A percentile compares a stretch with the other conserved stretches of the same genome.
Conservation (phyloP, 1,140 invertebrate species). For the Bombus difficillimus region DNA sequence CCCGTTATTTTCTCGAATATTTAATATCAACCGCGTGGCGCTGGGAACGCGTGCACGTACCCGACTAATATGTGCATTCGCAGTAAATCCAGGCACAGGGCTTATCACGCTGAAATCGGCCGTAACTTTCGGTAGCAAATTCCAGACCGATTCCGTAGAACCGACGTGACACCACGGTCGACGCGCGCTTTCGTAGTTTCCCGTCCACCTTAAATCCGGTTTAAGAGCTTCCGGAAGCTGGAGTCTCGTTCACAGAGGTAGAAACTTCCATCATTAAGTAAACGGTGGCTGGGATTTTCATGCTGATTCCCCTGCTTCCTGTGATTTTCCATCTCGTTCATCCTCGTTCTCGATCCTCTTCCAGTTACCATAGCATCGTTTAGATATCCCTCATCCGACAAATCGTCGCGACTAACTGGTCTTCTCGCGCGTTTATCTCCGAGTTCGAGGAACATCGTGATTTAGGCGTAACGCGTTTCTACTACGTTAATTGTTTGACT, state of each 20-base stretch:
- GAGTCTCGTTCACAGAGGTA: conserved; percentile 8
- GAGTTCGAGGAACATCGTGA: conserved; percentile 20
- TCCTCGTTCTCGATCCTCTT: neutral
- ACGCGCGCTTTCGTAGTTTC: conserved; percentile 12
- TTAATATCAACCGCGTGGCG: conserved; percentile 59
- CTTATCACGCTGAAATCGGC: conserved; percentile 39
- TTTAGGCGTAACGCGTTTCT: neutral
- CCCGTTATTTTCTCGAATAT: conserved; percentile 53
- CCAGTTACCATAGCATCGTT: neutral
- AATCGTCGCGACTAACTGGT: conserved; percentile 23
- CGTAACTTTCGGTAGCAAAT: conserved; percentile 32
- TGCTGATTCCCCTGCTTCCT: conserved; percentile 22
- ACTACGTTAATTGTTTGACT: conserved; percentile 1
- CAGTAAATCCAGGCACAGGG: conserved; percentile 50
- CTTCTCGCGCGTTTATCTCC: conserved; percentile 40
- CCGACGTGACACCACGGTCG: conserved; percentile 16
- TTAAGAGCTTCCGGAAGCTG: conserved; percentile 48
- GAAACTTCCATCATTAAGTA: conserved; percentile 63
- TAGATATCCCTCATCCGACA: conserved; percentile 32
- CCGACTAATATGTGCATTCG: conserved; percentile 48
- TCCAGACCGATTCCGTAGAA: neutral
- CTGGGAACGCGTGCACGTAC: conserved; percentile 44
- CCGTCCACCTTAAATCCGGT: conserved; percentile 42
- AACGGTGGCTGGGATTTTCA: conserved; percentile 43
- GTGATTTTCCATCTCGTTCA: neutral